A percentile compares a stretch with the other conserved stretches of the same genome.
These are phyloP conservation scores for Bathynomus jamesi DNA, from an alignment of 1,140 invertebrate species.

Conservation along the genomic window DNA sequence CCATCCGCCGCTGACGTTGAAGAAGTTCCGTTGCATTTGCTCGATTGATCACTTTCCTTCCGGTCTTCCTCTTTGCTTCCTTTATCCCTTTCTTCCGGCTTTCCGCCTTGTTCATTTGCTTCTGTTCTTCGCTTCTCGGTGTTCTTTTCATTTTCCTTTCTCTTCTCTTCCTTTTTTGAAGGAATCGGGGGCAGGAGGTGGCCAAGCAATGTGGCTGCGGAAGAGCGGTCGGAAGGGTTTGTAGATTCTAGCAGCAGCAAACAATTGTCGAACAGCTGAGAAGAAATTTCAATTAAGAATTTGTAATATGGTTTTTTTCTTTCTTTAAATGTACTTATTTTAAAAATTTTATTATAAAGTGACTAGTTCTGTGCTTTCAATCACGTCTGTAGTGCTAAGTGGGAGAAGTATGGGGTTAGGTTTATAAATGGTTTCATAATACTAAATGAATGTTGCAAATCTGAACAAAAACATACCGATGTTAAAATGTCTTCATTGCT, in stretches of 20 bases:
- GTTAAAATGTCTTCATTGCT: neutral
- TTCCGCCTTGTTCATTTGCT: neutral
- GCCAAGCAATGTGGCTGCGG: neutral
- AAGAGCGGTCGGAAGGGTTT: neutral
- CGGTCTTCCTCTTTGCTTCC: neutral
- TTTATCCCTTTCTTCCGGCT: neutral
- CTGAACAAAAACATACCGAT: neutral
- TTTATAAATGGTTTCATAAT: too few relatives aligned
- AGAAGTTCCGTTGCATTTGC: too few relatives aligned
- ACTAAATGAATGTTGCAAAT: too few relatives aligned
- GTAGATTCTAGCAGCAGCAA: neutral
- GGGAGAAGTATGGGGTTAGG: too few relatives aligned
- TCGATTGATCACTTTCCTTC: neutral
- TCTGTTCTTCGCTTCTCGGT: neutral
- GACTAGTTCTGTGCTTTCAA: too few relatives aligned
- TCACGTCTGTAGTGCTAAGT: too few relatives aligned
- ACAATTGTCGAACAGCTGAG: neutral
- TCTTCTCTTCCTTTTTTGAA: neutral
- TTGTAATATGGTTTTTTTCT: too few relatives aligned
- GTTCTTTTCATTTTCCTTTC: neutral
- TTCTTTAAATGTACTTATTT: too few relatives aligned
- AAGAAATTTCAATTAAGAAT: too few relatives aligned
- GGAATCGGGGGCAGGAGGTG: neutral
- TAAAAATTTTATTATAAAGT: too few relatives aligned
- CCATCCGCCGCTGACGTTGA: too few relatives aligned